Evolutionary conservation across 1,140 invertebrate species (phyloP), one percentile per base, ranked within the genome.

Genomic region (Chlorops oryzae): DNA sequence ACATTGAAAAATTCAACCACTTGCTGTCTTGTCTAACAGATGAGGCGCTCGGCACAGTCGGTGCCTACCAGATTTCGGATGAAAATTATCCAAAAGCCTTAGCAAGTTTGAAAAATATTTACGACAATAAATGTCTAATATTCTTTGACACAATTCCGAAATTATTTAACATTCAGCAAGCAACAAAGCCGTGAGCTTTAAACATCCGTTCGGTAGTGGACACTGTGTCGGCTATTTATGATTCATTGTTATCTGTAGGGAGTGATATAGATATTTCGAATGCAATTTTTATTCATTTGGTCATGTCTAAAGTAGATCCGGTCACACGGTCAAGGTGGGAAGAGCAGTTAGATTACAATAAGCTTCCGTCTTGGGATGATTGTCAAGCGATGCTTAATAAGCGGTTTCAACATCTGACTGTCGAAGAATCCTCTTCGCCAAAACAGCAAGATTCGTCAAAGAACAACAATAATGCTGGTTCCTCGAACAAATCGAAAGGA

Each of bases 261-360:
- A 32, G 44, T 37, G 39, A 50, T 13, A 41, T 41, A 22, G 20
- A 41, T 5, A 49, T 49, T 21, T 13, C 47, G 3, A 41, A 32
- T 28, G 47, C 37, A 2, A 49, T 49, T 1, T 23, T 41, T 18
- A 49, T 49, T 21, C 47, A 49, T 41, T 41, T 41, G 34, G 37
- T 49, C 12, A 51, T 51, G 41, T 51, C 49, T 22, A 51, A 51
- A 21, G 49, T 51, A 3, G 49, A 45, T 45, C n/a, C 40, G 21
- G 22, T 37, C 32, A 51, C 49, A 12, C 44, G 38, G 17, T 51
- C 49, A 5, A 35, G 39, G n/a, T 51, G 41, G 28, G 50, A 45
- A 21, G 50, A 51, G 34, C 50, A 45, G 3, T 17, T 51, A 25
- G 42, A 51, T 32, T 51, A 28, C 21, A 25, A 39, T 3, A 32